These are phyloP conservation scores for Apeira syringaria DNA, from an alignment of 2,888 invertebrate genomes.

Conservation along the genomic window DNA sequence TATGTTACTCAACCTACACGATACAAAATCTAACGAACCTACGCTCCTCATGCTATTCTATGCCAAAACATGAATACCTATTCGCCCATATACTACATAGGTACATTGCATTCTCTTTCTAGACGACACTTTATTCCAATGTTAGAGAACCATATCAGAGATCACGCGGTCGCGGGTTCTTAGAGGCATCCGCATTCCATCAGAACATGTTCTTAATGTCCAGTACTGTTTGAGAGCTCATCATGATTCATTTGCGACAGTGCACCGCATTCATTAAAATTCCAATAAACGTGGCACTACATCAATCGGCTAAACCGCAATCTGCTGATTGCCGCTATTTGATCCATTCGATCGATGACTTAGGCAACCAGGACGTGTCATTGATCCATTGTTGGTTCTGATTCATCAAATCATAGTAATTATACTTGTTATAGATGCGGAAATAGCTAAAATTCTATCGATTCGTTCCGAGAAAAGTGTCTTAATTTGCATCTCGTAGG, in stretches of 20 bases:
- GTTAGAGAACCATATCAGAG: conserved; percentile 33
- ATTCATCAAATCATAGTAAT: conserved; percentile 49
- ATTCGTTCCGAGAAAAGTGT: conserved; percentile 41
- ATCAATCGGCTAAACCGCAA: conserved; percentile 44
- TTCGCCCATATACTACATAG: too few species aligned
- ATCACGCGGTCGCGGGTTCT: conserved; percentile 58
- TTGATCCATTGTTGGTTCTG: conserved; percentile 38
- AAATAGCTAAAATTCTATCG: conserved; percentile 45
- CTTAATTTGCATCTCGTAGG: conserved; percentile 36
- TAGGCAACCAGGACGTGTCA: conserved; percentile 45
- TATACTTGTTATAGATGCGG: conserved; percentile 40
- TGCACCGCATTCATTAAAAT: conserved; percentile 72
- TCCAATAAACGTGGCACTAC: conserved; percentile 61
- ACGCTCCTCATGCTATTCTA: too few species aligned
- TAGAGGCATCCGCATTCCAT: conserved; percentile 73
- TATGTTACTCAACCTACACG: too few species aligned
- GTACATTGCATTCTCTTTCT: conserved; percentile 16
- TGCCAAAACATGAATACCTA: too few species aligned
- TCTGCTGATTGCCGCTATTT: conserved; percentile 44
- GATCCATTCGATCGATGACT: conserved; percentile 47
- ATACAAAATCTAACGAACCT: too few species aligned
- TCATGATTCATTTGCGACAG: conserved; percentile 69
- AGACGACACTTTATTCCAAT: conserved; percentile 23
- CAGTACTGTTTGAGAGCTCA: conserved; percentile 35
- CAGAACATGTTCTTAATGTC: conserved; percentile 69